Conservation (phyloP, 2,113 vertebrate genomes). For the Atrichornis clamosus region DNA sequence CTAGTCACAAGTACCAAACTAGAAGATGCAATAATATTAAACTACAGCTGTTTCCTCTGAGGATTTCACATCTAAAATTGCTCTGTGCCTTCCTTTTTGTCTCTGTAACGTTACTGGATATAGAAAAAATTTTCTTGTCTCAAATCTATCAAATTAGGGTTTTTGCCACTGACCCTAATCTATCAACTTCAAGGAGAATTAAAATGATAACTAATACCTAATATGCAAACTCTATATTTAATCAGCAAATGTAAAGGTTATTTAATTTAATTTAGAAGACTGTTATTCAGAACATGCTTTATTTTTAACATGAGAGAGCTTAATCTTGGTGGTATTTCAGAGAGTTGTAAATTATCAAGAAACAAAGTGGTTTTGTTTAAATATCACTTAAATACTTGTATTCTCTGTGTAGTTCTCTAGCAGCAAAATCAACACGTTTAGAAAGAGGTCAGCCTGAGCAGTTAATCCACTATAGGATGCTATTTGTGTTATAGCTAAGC, state of each 20-base stretch:
- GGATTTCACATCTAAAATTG: constrained; percentile 38
- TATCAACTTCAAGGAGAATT: background rate
- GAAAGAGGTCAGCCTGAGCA: background rate
- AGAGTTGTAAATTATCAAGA: background rate
- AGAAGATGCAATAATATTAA: background rate
- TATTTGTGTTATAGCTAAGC: background rate
- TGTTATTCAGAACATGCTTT: background rate
- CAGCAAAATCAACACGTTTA: background rate
- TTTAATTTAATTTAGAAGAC: background rate
- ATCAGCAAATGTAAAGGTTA: background rate
- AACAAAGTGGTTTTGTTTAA: background rate
- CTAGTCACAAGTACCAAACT: background rate
- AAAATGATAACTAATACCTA: background rate
- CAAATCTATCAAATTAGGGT: background rate
- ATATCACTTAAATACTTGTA: background rate
- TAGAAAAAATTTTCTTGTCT: background rate
- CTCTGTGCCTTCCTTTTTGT: constrained; percentile 35
- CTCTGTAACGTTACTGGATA: background rate
- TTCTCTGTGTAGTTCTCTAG: background rate
- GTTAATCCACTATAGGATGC: background rate
- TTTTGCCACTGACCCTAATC: background rate
- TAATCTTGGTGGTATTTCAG: background rate
- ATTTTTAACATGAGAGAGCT: background rate
- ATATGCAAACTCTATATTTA: background rate
- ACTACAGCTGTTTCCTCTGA: background rate